Base-by-base conservation (phyloP, 35 echinoderm and acorn worm species). In the Chiridota heheva region DNA sequence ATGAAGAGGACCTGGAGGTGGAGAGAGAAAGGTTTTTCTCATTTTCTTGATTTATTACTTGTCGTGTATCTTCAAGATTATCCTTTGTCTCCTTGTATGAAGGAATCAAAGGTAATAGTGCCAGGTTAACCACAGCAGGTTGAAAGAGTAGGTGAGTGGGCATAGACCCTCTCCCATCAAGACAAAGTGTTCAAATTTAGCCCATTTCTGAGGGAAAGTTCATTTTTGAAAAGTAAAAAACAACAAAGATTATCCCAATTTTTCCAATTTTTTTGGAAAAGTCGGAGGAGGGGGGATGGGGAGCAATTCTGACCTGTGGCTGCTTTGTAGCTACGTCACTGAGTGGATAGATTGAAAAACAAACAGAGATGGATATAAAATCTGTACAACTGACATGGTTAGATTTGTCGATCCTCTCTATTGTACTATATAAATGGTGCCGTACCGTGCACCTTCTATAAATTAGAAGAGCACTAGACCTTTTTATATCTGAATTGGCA, bases 1-100 rank as follows among this genome's bases (percentile, higher is more conserved):
- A 49, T 34, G 75, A 78, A 8, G 53, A 78, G 62, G 55, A 78
- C 29, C 33, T 49, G 17, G 75, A 78, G 47, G 62, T 27, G 55
- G 75, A 78, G 42, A 49, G 62, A 42, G 75, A 78, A 42, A 78
- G 56, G 75, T 78, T 40, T 13, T 4, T 6, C 15, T 20, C 25
- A 65, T 53, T 53, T 53, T n/a, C n/a, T n/a, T n/a, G n/a, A n/a
- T n/a, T n/a, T n/a, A n/a, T n/a, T n/a, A n/a, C n/a, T n/a, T n/a
- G n/a, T n/a, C n/a, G n/a, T n/a, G n/a, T n/a, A n/a, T n/a, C n/a
- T n/a, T n/a, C n/a, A n/a, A n/a, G n/a, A n/a, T n/a, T n/a, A n/a
- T n/a, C n/a, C n/a, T n/a, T n/a, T n/a, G n/a, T n/a, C n/a, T n/a
- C n/a, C n/a, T n/a, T n/a, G n/a, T n/a, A n/a, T n/a, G n/a, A n/a